phyloP scores from a whole-genome alignment of 2,797 vertebrate species.

The Lepidocolaptes lacrymiger region DNA sequence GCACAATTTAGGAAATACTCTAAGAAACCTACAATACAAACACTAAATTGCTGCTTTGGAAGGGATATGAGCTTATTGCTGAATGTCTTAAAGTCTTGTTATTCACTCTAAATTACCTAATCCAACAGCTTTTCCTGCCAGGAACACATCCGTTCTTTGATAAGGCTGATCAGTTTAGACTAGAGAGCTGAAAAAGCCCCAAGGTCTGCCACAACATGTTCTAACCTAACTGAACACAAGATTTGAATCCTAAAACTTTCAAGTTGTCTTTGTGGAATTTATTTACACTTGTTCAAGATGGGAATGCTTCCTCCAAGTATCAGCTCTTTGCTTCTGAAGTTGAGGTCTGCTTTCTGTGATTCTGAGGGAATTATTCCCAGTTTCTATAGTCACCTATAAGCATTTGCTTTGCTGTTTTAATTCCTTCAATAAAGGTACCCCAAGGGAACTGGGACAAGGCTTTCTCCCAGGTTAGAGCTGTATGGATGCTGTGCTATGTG shows the following conservation, averaged over 20 bases:
- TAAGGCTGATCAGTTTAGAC: not conserved
- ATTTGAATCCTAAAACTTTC: not conserved
- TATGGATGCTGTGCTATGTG: not conserved
- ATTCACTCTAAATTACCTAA: not conserved
- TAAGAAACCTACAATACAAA: not conserved
- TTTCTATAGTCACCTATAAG: not conserved
- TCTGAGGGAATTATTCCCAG: not conserved
- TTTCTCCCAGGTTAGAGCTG: not conserved
- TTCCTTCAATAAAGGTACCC: not conserved
- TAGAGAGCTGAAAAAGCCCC: not conserved
- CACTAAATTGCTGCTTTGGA: not conserved
- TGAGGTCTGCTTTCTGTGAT: not conserved
- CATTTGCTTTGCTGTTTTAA: not conserved
- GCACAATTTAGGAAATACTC: not conserved
- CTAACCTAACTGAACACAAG: not conserved
- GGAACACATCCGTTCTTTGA: not conserved
- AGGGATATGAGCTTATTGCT: not conserved
- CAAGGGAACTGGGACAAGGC: not conserved
- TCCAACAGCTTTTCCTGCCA: not conserved
- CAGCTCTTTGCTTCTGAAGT: not conserved
- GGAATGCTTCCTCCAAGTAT: not conserved
- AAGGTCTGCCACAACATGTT: accelerated
- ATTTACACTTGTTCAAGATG: not conserved
- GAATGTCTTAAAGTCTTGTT: not conserved
- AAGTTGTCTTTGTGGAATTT: not conserved